A percentile compares a stretch with the other conserved stretches of the same genome.
Evolutionary conservation across 2,888 invertebrate genomes (phyloP).

Genomic region (Amphipyra tragopoginis): DNA sequence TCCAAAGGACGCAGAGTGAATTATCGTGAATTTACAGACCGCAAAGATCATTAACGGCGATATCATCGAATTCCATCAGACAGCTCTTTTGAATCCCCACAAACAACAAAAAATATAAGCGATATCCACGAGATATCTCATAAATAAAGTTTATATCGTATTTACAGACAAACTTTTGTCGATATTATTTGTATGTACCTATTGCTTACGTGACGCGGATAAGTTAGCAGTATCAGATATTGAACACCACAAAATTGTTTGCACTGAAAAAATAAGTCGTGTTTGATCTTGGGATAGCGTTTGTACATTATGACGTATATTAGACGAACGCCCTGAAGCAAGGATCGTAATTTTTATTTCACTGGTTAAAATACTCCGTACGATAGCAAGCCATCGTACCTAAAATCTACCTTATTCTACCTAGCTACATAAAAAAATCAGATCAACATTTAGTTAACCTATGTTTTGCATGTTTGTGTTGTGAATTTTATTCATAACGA

Average conservation of each 20-base stretch:
- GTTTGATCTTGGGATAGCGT: slow-evolving; percentile 32
- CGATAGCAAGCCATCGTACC: slow-evolving; percentile 23
- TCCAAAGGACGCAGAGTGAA: not conserved
- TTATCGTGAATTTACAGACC: not conserved
- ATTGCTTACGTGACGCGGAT: slow-evolving; percentile 63
- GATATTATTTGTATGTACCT: slow-evolving; percentile 63
- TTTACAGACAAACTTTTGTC: slow-evolving; percentile 56
- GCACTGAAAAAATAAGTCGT: slow-evolving; percentile 55
- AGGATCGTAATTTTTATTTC: slow-evolving; percentile 45
- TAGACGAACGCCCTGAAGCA: slow-evolving; percentile 23
- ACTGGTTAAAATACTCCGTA: slow-evolving; percentile 25
- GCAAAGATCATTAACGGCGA: slow-evolving; percentile 3
- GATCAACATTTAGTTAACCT: slow-evolving; percentile 28
- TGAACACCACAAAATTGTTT: slow-evolving; percentile 59
- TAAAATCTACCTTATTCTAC: slow-evolving; percentile 15
- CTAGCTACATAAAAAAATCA: slow-evolving; percentile 19
- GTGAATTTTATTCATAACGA: slow-evolving; percentile 52
- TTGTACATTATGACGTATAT: slow-evolving; percentile 35
- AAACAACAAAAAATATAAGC: slow-evolving; percentile 39
- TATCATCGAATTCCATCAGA: slow-evolving; percentile 17
- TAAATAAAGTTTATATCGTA: slow-evolving; percentile 56
- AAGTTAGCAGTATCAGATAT: slow-evolving; percentile 56
- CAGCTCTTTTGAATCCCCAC: slow-evolving; percentile 17
- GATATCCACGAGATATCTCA: slow-evolving; percentile 47
- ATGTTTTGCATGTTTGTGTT: slow-evolving; percentile 41